Base-by-base conservation (phyloP, 2,888 invertebrate genomes). In the Deroplatys truncata region DNA sequence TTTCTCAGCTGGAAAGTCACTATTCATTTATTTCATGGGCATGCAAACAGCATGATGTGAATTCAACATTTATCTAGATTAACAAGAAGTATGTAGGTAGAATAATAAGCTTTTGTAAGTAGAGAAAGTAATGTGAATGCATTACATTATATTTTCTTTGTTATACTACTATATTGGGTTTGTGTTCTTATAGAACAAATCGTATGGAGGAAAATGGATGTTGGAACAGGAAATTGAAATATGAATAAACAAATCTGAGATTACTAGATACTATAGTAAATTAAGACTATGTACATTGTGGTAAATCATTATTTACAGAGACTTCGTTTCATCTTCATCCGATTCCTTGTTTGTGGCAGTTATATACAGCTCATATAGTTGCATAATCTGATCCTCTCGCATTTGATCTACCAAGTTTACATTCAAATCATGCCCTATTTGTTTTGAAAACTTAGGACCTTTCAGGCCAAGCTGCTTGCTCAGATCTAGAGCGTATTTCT, bases 311-410 rank as follows among this genome's bases (percentile, higher is more conserved):
- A 43, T 13, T 43, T 7, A 72, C 16, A 72, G 56, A 20, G 56
- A 72, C 25, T 72, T 72, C 0, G 56, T 72, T 25, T 72, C 56
- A 5, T 25, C 56, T 20, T 72, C 20, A 20, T 72, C 25, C 1
- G 56, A 72, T 72, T 72, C 25, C 56, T 72, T 72, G 20, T 25
- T 72, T 94, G 86, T 95, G n/a, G 96, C 95, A 83, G 97, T 96
- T 92, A 96, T 93, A 95, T 97, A 96, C 15, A 98, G 93, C 93
- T 98, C 98, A 92, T 97, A 97, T 15, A 98, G 93, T 92, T 98
- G 98, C 28, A 95, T 94, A n/a, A 98, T 93, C 93, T 98, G 98
- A 91, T 98, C 98, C 91, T 97, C 97, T 85, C 95, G 95, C 93
- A 98, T 96, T 92, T 96, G 94, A 86, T 97, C 95, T 56, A 98